Evolutionary conservation across 2,113 vertebrate species (phyloP).

Genomic region (Coracopsis vasa): DNA sequence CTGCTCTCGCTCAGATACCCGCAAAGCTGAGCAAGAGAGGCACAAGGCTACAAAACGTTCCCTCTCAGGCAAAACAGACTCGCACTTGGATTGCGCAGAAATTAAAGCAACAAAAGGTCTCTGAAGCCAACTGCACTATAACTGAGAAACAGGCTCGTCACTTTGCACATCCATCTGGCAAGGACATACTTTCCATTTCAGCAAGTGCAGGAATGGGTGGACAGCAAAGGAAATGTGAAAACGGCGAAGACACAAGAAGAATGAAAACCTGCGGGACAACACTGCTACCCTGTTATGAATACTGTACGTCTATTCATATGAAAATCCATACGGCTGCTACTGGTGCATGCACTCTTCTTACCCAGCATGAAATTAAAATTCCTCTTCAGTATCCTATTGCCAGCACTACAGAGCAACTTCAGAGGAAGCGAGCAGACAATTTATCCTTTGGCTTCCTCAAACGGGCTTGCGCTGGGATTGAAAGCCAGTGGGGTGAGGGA

Average conservation of each 20-base stretch:
- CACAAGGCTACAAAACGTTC: constrained; percentile 63
- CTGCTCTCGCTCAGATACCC: constrained; percentile 43
- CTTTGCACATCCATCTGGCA: constrained; percentile 47
- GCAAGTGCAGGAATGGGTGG: constrained; percentile 38
- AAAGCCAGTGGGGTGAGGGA: constrained; percentile 58
- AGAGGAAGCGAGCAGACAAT: constrained; percentile 57
- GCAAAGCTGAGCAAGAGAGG: constrained; percentile 59
- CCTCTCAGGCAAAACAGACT: constrained; percentile 55
- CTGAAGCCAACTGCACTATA: background rate
- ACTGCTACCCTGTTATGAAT: constrained; percentile 34
- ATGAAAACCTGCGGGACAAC: constrained; percentile 59
- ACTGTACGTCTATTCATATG: constrained; percentile 60
- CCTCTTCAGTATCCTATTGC: constrained; percentile 55
- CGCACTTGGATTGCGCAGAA: constrained; percentile 48
- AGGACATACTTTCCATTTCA: constrained; percentile 52
- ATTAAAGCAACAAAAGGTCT: constrained; percentile 46
- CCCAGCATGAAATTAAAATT: constrained; percentile 75
- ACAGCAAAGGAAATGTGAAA: constrained; percentile 11
- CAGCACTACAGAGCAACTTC: constrained; percentile 35
- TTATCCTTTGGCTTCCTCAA: constrained; percentile 62
- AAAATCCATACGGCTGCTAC: constrained; percentile 67
- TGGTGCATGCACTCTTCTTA: constrained; percentile 52
- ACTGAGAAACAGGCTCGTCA: background rate
- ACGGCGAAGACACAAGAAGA: constrained; percentile 38
- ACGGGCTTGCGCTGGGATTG: constrained; percentile 21